Conservation (phyloP, 2,888 invertebrate genomes). For the Dynastes maya region DNA sequence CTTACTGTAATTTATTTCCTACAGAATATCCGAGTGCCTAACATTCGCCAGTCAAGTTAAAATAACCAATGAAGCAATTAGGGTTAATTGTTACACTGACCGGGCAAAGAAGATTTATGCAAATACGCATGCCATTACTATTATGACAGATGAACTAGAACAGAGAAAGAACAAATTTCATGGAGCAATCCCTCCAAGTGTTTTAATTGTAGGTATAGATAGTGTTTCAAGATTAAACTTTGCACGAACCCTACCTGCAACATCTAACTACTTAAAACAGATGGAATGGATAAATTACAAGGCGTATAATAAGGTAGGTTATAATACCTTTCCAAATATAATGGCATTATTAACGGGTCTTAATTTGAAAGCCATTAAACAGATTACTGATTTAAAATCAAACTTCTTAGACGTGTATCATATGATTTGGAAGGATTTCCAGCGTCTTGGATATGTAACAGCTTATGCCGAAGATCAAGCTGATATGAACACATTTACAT, state of each 20-base stretch:
- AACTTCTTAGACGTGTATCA: constrained; percentile 79
- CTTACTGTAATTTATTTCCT: constrained; percentile 49
- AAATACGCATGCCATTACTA: constrained; percentile 74
- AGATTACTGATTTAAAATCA: constrained; percentile 71
- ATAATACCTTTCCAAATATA: constrained; percentile 92
- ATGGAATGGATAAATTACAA: constrained; percentile 65
- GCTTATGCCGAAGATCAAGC: constrained; percentile 87
- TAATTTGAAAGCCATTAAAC: constrained; percentile 68
- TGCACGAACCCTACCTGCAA: constrained; percentile 82
- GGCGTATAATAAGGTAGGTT: constrained; percentile 79
- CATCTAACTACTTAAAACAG: constrained; percentile 78
- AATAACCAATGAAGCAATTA: constrained; percentile 70
- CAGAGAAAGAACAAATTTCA: constrained; percentile 60
- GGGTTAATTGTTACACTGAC: constrained; percentile 70
- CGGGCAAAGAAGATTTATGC: constrained; percentile 68
- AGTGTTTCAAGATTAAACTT: constrained; percentile 87
- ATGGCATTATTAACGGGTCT: constrained; percentile 86
- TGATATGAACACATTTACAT: constrained; percentile 83
- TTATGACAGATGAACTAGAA: constrained; percentile 71
- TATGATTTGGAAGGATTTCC: constrained; percentile 85
- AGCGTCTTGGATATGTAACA: constrained; percentile 81
- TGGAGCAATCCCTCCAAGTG: constrained; percentile 71
- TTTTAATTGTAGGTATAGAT: constrained; percentile 88
- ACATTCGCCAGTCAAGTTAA: constrained; percentile 67
- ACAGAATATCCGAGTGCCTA: constrained; percentile 71